Evolutionary conservation across 2,888 invertebrate genomes (phyloP).

Genomic region (Galeruca laticollis): DNA sequence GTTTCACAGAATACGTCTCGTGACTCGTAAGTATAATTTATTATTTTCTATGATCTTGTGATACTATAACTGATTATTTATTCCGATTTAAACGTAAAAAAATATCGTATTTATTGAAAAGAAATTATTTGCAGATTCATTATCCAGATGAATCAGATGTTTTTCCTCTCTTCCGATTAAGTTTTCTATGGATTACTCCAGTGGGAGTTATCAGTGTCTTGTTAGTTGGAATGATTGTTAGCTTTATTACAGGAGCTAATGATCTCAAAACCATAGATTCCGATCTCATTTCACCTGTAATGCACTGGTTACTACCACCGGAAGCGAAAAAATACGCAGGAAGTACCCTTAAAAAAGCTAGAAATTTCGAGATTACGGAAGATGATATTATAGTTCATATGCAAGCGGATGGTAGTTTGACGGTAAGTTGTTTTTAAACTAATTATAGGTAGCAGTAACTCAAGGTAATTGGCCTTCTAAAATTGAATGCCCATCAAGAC

Average conservation of each 20-base stretch:
- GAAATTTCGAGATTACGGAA: conserved; percentile 45
- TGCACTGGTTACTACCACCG: conserved; percentile 67
- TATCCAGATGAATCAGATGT: conserved; percentile 69
- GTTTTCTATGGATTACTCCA: conserved; percentile 86
- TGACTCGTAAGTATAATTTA: too few species aligned
- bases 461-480: too few species aligned
- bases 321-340: conserved; percentile 55
- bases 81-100: too few species aligned
- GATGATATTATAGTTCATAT: conserved; percentile 47
- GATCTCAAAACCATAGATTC: conserved; percentile 70
- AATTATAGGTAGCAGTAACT: not conserved
- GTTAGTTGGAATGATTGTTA: conserved; percentile 76
- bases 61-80: too few species aligned
- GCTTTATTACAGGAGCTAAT: conserved; percentile 70
- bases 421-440: conserved; percentile 13
- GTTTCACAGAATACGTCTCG: too few species aligned
- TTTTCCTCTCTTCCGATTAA: conserved; percentile 82
- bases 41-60: too few species aligned
- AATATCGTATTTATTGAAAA: too few species aligned
- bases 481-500: too few species aligned
- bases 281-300: conserved; percentile 72
- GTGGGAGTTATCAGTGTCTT: conserved; percentile 77
- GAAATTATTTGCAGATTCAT: conserved; percentile 43
- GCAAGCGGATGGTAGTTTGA: conserved; percentile 19
- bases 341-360: conserved; percentile 50